Base-by-base conservation (phyloP, 2,888 invertebrate genomes). In the Ormia ochracea region DNA sequence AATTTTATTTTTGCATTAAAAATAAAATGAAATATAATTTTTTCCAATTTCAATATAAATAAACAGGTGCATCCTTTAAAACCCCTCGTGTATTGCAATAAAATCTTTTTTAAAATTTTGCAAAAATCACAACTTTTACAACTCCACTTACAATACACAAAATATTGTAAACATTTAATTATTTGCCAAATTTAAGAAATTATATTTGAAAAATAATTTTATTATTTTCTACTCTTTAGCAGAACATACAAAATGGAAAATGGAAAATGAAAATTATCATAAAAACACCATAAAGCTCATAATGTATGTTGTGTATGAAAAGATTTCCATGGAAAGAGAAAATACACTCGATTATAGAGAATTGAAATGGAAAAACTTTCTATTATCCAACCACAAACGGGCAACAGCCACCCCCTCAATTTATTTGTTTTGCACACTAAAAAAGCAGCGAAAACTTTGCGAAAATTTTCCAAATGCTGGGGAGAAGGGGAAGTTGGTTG, bases 371-470 rank as follows among this genome's bases (percentile, higher is more conserved):
- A 21, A 59, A 56, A 82, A 84, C 83, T 82, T 86, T 84, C 83
- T 74, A 84, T 83, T 82, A 84, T 81, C 82, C 84, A 84, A 83
- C 82, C 79, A 83, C 83, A 82, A 80, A 12, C 17, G 21, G 10
- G n/a, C 23, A 31, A 14, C 4, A 83, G 76, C 81, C 83, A 83
- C 81, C 83, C 85, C 17, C 17, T 36, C 61, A 59, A 66, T 59
- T 65, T 59, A 28, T 28, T 52, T 54, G 7, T 10, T 73, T 56
- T 19, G 7, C n/a, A n/a, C 26, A 66, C 31, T 70, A 9, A 48
- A 33, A 58, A 14, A 38, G 14, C 14, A 9, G 17, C 50, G 19
- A 48, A 48, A 33, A 54, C 58, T 52, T 43, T n/a, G 9, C 36
- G 43, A 19, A n/a, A 31, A 31, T 43, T 12, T 45, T 31, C 6